Evolutionary conservation across 2,113 vertebrate species (phyloP), one percentile per base, ranked within the genome.

Genomic region (Jacana jacana): DNA sequence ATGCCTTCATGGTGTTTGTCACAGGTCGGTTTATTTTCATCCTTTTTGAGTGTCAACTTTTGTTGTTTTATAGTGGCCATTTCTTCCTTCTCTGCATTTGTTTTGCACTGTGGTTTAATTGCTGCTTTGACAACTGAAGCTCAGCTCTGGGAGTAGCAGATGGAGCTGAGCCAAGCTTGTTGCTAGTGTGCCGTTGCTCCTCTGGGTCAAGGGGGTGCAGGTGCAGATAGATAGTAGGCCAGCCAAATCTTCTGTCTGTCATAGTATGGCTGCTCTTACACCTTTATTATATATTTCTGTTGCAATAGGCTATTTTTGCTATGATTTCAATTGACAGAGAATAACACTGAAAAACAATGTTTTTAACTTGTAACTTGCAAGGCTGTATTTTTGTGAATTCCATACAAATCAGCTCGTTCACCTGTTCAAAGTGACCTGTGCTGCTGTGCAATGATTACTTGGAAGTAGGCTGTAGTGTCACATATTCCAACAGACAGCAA

Each of bases 91-190:
- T 17, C 2, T 4, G 25, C 0, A 8, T 88, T 86, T 96, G 93
- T 91, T 87, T 71, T 64, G 81, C 51, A 2, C 65, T 30, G 70
- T 37, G 89, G 8, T 76, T 91, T 44, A 31, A 28, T 37, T 57
- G 93, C 92, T 95, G 85, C 95, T 89, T 24, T 94, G 93, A n/a
- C 93, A 95, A 88, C 85, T 8, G 0, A 8, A 42, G 61, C 93
- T 39, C 13, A 10, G 91, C 72, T 37, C 61, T 64, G 81, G 91
- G 89, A 71, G 55, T 86, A 76, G 17, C 44, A 35, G 51, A 4
- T 65, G 91, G 91, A 91, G 76, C 85, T 39, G 60, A 86, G 91
- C 85, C 71, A 51, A 61, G 49, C 68, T 12, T 35, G 10, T 12
- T 75, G 64, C 60, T 77, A 10, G 11, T 16, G 19, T 27, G 1